Conservation (phyloP, 2,888 invertebrate species). For the Strigamia maritima region DNA sequence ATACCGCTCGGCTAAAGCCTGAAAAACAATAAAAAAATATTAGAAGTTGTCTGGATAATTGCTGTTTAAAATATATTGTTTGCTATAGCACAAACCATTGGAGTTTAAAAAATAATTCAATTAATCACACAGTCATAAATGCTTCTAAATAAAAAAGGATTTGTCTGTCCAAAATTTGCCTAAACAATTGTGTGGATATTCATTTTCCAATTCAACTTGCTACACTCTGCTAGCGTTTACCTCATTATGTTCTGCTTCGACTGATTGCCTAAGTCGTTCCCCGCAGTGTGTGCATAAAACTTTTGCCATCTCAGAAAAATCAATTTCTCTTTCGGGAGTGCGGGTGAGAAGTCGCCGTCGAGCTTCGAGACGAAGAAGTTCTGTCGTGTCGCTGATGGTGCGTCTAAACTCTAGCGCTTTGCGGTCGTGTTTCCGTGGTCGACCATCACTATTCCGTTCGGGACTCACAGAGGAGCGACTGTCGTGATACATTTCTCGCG, state of each 20-base stretch:
- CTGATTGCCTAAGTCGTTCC: constrained; percentile 41
- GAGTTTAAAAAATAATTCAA: too few relatives aligned
- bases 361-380: constrained; percentile 31
- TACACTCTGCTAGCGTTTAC: neutral
- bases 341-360: constrained; percentile 19
- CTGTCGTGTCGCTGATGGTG: constrained; percentile 38
- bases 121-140: too few relatives aligned
- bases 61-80: too few relatives aligned
- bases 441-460: constrained; percentile 30
- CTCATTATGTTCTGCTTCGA: constrained; percentile 36
- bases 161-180: neutral
- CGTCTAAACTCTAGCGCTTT: constrained; percentile 37
- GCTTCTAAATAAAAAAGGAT: too few relatives aligned
- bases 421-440: constrained; percentile 37
- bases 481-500: constrained; percentile 28
- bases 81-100: too few relatives aligned
- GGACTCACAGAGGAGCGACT: constrained; percentile 33
- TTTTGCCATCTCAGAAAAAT: constrained; percentile 41
- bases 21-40: neutral
- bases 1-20: constrained; percentile 11
- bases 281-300: constrained; percentile 44
- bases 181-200: neutral
- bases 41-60: too few relatives aligned
- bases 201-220: neutral
- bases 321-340: constrained; percentile 40